These are phyloP conservation scores for Aphrophora alni DNA, from an alignment of 2,888 invertebrate species.

Conservation along the genomic window DNA sequence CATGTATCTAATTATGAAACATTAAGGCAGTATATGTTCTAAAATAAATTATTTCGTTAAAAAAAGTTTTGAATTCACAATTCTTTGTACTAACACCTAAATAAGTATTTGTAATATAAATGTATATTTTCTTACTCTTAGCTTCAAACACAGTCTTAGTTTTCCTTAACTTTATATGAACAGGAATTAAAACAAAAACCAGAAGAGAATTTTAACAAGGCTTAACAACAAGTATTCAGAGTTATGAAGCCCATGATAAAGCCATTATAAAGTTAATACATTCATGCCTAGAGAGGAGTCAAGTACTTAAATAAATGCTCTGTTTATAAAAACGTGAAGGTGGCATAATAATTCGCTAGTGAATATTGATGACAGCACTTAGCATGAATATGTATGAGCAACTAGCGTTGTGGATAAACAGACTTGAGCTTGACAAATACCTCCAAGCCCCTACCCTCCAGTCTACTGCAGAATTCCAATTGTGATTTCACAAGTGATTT, in stretches of 20 bases:
- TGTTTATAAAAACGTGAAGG: background rate
- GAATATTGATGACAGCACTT: background rate
- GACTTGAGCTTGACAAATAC: background rate
- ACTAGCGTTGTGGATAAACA: background rate
- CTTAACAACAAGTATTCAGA: background rate
- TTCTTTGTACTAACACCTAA: no score
- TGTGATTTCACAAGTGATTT: background rate
- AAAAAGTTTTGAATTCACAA: no score
- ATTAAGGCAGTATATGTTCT: no score
- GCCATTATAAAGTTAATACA: background rate
- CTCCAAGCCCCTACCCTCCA: background rate
- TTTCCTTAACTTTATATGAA: background rate
- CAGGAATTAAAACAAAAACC: background rate
- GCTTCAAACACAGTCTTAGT: background rate
- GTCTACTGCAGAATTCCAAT: background rate
- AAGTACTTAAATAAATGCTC: background rate
- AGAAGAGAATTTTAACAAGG: background rate
- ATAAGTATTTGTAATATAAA: no score
- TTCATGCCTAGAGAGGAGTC: background rate
- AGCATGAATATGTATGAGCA: background rate
- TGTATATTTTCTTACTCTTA: background rate
- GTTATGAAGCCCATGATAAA: background rate
- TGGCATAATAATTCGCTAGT: background rate
- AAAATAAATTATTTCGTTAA: no score
- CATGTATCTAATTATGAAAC: no score